Evolutionary conservation across 2,797 vertebrate genomes (phyloP).

Genomic region (Gallinago nigripennis): DNA sequence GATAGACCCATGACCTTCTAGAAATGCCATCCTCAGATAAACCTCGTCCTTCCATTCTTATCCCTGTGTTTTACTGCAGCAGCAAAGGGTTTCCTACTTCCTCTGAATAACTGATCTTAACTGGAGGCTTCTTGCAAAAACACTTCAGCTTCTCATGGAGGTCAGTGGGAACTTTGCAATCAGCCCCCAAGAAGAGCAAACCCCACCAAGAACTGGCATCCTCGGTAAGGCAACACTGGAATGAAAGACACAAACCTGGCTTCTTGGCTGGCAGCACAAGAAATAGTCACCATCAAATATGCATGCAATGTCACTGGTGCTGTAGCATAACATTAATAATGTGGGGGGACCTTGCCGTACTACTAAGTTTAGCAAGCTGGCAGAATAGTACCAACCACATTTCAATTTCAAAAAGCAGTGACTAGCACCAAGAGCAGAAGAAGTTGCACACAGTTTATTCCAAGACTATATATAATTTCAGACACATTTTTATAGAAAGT

Average conservation of each 20-base stretch:
- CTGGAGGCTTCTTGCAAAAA: background rate
- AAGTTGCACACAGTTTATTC: background rate
- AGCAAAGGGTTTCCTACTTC: background rate
- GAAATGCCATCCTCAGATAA: background rate
- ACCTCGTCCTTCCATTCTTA: background rate
- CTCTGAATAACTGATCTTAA: background rate
- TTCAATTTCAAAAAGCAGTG: background rate
- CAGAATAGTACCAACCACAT: background rate
- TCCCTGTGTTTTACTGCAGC: background rate
- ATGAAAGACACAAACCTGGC: background rate
- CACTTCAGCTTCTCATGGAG: background rate
- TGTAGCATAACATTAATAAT: accelerated
- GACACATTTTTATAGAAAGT: background rate
- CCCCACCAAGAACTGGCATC: background rate
- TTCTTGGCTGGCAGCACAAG: background rate
- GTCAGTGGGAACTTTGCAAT: background rate
- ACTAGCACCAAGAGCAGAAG: background rate
- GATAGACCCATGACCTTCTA: background rate
- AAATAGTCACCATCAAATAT: background rate
- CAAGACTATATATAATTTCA: background rate
- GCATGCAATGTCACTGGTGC: background rate
- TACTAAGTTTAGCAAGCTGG: background rate
- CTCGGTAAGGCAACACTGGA: background rate
- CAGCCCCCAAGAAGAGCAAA: background rate
- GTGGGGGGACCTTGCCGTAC: background rate